Conservation (phyloP, 1,140 invertebrate genomes). For the Asbolus verrucosus region DNA sequence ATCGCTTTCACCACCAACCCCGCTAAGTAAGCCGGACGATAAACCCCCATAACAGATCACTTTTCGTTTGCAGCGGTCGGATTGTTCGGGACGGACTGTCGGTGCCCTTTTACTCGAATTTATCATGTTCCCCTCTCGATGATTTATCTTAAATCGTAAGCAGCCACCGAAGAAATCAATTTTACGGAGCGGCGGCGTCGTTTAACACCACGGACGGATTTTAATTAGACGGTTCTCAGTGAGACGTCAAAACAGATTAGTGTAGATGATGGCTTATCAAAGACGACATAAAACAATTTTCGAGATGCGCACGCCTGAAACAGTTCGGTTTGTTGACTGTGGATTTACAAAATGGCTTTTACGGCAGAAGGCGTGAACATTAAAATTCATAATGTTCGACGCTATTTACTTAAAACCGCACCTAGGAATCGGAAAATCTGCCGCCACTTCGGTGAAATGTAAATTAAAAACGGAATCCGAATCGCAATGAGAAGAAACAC, state of each 20-base stretch:
- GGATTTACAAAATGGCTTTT: constrained; percentile 6
- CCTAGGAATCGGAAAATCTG: constrained; percentile 40
- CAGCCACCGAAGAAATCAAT: background rate
- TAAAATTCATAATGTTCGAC: constrained; percentile 35
- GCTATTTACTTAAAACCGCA: constrained; percentile 36
- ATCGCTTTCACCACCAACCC: background rate
- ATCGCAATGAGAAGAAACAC: constrained; percentile 43
- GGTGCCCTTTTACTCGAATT: no score
- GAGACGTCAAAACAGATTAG: background rate
- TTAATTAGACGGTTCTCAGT: constrained; percentile 6
- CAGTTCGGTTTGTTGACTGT: background rate
- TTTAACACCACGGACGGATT: background rate
- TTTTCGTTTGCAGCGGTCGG: background rate
- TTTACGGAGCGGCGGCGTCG: background rate
- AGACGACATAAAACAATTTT: constrained; percentile 6
- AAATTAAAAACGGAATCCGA: constrained; percentile 46
- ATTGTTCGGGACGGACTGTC: no score
- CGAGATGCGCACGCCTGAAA: no score
- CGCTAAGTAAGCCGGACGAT: background rate
- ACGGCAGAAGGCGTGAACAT: constrained; percentile 1
- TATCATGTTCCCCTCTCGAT: no score
- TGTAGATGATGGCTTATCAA: background rate
- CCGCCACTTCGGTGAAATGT: constrained; percentile 43
- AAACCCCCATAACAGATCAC: background rate
- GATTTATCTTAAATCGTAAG: no score